These are phyloP conservation scores for Calliopum simillimum DNA, from an alignment of 2,888 invertebrate species.

Conservation along the genomic window DNA sequence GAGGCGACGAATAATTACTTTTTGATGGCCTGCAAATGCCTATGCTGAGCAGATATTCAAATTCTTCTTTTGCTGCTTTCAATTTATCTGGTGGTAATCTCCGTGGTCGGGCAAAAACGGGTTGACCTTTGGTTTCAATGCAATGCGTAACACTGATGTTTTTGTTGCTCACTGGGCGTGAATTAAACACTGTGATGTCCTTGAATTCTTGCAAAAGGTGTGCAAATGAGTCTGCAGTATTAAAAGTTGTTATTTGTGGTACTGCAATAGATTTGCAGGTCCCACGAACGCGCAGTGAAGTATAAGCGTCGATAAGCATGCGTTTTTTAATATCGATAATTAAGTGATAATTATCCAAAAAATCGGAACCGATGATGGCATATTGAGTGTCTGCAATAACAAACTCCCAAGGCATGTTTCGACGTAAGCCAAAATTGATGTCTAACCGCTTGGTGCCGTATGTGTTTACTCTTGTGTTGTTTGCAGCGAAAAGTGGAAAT, in stretches of 20 bases:
- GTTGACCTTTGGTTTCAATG: slow-evolving; percentile 37
- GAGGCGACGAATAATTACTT: slow-evolving; percentile 62
- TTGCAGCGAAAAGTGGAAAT: too few relatives aligned
- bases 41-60: slow-evolving; percentile 45
- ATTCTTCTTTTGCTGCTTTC: too few relatives aligned
- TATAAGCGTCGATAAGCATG: neutral
- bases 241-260: slow-evolving; percentile 3
- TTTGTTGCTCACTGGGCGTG: slow-evolving; percentile 9
- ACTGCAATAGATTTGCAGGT: neutral
- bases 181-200: slow-evolving; percentile 1
- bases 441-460: too few relatives aligned
- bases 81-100: too few relatives aligned
- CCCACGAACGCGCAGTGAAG: slow-evolving; percentile 1
- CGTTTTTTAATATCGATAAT: neutral
- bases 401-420: slow-evolving; percentile 7
- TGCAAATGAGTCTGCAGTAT: neutral
- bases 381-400: neutral
- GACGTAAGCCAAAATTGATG: neutral
- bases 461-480: too few relatives aligned
- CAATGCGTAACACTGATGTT: too few relatives aligned
- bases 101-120: slow-evolving; percentile 34
- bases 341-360: neutral
- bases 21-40: slow-evolving; percentile 65
- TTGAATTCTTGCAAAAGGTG: slow-evolving; percentile 5
- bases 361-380: slow-evolving; percentile 14